phyloP scores from a whole-genome alignment of 2,888 invertebrate genomes.

The Andrena fulva region DNA sequence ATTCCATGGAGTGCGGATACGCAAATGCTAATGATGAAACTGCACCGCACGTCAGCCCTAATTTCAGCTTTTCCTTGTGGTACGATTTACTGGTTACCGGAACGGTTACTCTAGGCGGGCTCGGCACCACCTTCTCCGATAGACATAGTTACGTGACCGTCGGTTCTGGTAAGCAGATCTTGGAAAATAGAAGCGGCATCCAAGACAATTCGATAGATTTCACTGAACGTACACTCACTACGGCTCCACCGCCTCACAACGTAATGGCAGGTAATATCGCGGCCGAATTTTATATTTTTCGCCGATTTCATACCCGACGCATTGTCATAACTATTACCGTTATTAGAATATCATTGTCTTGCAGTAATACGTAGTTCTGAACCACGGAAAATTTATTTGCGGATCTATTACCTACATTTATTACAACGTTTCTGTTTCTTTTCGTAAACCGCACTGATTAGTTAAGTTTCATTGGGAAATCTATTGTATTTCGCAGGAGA shows the following conservation, averaged over 20 bases:
- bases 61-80: conserved; percentile 81
- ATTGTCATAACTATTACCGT: too few relatives aligned
- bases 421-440: not conserved
- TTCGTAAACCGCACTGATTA: not conserved
- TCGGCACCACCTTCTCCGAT: conserved; percentile 72
- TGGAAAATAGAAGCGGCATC: conserved; percentile 73
- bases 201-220: conserved; percentile 81
- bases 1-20: conserved; percentile 79
- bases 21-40: conserved; percentile 76
- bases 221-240: conserved; percentile 79
- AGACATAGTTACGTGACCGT: conserved; percentile 78
- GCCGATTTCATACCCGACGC: not conserved
- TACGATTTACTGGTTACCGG: conserved; percentile 80
- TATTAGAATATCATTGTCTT: too few relatives aligned
- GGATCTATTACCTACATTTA: too few relatives aligned
- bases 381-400: too few relatives aligned
- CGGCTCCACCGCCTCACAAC: conserved; percentile 76
- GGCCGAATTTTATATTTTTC: not conserved
- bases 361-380: too few relatives aligned
- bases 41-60: conserved; percentile 72
- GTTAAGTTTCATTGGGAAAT: not conserved
- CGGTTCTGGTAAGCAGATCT: conserved; percentile 65
- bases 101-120: conserved; percentile 80
- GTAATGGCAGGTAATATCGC: conserved; percentile 77
- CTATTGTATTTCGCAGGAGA: conserved; percentile 73